Percentiles rank a stretch among this genome's conserved stretches.
These are phyloP conservation scores for Harmothoe impar DNA, from an alignment of 2,888 invertebrate species.

Conservation along the genomic window DNA sequence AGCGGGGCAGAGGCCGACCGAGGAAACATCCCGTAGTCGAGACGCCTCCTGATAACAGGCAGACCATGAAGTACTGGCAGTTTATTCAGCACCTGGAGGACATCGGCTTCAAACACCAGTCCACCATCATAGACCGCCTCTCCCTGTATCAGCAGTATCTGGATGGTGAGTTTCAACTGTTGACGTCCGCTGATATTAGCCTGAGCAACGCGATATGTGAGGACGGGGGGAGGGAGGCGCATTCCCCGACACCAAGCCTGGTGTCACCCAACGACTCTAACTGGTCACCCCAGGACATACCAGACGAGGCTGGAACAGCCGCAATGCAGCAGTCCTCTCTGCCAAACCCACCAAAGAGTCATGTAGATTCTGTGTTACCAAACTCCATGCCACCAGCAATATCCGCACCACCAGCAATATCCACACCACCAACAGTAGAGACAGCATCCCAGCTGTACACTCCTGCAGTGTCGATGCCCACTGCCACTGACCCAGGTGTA, in stretches of 20 bases:
- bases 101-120: neutral
- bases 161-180: conserved; percentile 8
- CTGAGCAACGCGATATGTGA: neutral
- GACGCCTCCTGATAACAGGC: neutral
- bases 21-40: neutral
- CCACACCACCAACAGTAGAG: no score
- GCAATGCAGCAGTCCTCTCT: no score
- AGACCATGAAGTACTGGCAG: neutral
- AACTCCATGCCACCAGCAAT: no score
- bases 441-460: no score
- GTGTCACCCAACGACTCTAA: neutral
- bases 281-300: neutral
- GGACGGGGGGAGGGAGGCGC: neutral
- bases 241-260: conserved; percentile 35
- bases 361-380: no score
- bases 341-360: no score
- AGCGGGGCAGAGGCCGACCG: neutral
- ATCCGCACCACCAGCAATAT: no score
- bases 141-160: conserved; percentile 32
- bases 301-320: neutral
- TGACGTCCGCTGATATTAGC: neutral
- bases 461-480: no score
- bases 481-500: no score
- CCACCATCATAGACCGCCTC: neutral
- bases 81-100: conserved; percentile 23